Conservation (phyloP, 1,140 invertebrate species). For the Doryteuthis pealeii region DNA sequence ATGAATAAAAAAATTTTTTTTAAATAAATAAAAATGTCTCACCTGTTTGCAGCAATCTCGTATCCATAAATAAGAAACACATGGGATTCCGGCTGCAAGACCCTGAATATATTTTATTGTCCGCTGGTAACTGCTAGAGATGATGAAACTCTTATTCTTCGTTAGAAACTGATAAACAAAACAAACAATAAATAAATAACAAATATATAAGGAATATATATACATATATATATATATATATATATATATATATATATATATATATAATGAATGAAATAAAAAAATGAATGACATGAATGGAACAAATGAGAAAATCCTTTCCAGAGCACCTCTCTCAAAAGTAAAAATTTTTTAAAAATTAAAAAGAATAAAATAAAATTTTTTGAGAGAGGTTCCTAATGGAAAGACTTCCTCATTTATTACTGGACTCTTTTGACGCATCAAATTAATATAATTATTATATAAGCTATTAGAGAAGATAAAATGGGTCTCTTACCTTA, state of each 20-base stretch:
- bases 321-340: no score
- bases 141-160: conserved; percentile 37
- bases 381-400: no score
- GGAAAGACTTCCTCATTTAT: no score
- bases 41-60: conserved; percentile 50
- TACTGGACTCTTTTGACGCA: no score
- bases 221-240: no score
- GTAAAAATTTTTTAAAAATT: no score
- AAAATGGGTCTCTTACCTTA: no score
- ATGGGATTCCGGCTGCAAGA: conserved; percentile 55
- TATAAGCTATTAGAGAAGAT: no score
- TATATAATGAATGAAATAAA: neutral
- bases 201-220: neutral
- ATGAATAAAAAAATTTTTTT: no score
- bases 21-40: conserved; percentile 13
- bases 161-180: conserved; percentile 4
- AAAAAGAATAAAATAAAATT: no score
- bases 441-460: no score
- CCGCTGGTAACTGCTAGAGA: conserved; percentile 54
- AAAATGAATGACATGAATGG: neutral
- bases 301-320: no score
- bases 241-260: neutral
- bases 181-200: neutral
- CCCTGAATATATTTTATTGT: conserved; percentile 60
- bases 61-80: conserved; percentile 59